Percentiles rank a stretch among this genome's conserved stretches.
Evolutionary conservation across 2,113 vertebrate species (phyloP).

Genomic region (Cheilinus undulatus): DNA sequence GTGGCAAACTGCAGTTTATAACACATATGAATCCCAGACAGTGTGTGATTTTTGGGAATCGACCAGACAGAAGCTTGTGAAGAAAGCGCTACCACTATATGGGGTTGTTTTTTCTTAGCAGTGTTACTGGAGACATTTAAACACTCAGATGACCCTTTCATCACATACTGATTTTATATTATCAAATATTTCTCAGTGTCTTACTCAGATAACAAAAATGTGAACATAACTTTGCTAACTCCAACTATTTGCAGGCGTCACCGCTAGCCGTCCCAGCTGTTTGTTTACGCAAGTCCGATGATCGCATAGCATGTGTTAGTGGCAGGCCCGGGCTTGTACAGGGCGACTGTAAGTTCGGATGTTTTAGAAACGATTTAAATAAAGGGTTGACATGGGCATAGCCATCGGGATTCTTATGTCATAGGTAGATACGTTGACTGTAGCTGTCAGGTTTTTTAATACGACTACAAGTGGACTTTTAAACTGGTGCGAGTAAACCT

Average conservation of each 20-base stretch:
- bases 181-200: no score
- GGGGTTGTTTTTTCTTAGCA: no score
- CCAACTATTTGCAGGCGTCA: background rate
- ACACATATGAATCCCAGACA: no score
- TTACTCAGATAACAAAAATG: background rate
- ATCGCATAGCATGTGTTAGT: background rate
- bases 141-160: no score
- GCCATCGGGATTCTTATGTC: background rate
- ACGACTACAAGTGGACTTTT: background rate
- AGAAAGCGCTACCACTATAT: no score
- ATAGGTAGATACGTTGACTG: background rate
- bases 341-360: background rate
- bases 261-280: background rate
- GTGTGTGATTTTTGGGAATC: no score
- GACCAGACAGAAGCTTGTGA: no score
- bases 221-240: background rate
- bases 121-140: no score
- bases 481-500: background rate
- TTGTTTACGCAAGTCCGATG: conserved; percentile 34
- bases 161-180: no score
- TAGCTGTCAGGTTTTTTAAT: background rate
- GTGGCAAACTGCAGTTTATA: background rate
- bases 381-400: background rate
- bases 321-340: conserved; percentile 25
- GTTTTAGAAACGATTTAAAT: no score